Base-by-base conservation (phyloP, 2,797 vertebrate species). In the Atherinosoma microstoma region DNA sequence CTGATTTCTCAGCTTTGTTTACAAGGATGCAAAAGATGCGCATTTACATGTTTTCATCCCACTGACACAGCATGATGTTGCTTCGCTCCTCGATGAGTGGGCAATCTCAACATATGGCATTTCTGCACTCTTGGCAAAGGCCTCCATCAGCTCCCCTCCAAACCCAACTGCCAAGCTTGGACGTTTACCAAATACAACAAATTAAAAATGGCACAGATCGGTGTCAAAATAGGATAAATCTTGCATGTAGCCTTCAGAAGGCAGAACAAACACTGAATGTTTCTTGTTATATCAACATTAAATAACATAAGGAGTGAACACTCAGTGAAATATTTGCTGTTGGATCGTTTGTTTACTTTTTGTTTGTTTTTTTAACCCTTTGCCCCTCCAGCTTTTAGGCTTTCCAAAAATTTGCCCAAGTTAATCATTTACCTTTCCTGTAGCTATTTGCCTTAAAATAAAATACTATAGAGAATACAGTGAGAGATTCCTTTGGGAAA, bases 21-120 rank as follows among this genome's bases (percentile, higher is more conserved):
- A 77, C 76, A 64, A 60, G 36, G 64, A 79, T 70, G 64, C 59
- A 70, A 73, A 61, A 60, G 66, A 81, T 74, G 66, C 70, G 12
- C 68, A 67, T 84, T 85, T 64, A 71, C 76, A 79, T 58, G 78
- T 89, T 83, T 76, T 75, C 67, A 56, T 75, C 66, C 73, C 81
- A 73, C 70, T 79, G 85, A 90, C 72, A 22, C 84, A 84, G 89
- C 83, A 62, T 73, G 79, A 80, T 78, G 77, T 80, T 81, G 71
- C 75, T 6, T 67, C 63, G 30, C 62, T 80, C 69, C 57, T 79
- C 57, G 45, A 47, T 49, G 84, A 87, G 84, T 80, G 88, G 81
- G 86, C 73, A 83, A 76, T 80, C 78, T 82, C 75, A 78, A 83
- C 92, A 90, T 93, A 91, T 90, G 91, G 90, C 82, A 63, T 68